These are phyloP conservation scores for Druon quercuslanigerum DNA, from an alignment of 1,140 invertebrate genomes.

Conservation along the genomic window DNA sequence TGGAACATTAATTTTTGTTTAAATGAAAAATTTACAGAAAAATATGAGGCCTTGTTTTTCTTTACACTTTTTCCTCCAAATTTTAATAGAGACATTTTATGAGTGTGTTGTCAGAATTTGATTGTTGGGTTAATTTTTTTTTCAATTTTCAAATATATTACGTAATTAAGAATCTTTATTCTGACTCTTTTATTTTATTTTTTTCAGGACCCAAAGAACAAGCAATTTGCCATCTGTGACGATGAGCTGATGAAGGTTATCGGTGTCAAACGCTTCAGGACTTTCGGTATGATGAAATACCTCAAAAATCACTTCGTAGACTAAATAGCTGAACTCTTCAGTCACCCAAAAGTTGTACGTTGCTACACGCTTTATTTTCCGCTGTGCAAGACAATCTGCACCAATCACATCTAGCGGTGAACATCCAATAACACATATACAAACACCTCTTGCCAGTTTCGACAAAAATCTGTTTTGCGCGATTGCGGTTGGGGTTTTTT, in stretches of 20 bases:
- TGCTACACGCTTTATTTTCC: constrained; percentile 62
- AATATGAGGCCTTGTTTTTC: no score
- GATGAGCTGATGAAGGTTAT: constrained; percentile 92
- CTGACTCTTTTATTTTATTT: constrained; percentile 40
- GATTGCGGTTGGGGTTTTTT: neutral
- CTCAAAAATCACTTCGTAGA: constrained; percentile 92
- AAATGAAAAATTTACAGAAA: no score
- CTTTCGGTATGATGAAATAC: constrained; percentile 97
- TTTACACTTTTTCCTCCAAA: no score
- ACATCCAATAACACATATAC: constrained; percentile 51
- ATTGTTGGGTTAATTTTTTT: neutral
- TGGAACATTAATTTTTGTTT: no score
- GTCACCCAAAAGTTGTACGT: constrained; percentile 63
- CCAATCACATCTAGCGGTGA: constrained; percentile 51
- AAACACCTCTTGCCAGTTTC: constrained; percentile 37
- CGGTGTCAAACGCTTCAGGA: constrained; percentile 91
- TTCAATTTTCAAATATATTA: constrained; percentile 18
- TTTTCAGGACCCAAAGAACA: constrained; percentile 91
- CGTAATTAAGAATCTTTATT: no score
- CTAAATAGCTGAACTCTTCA: constrained; percentile 71
- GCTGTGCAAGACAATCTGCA: constrained; percentile 46
- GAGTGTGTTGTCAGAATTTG: no score
- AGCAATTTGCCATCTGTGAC: constrained; percentile 95
- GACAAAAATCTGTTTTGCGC: constrained; percentile 45
- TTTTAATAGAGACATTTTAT: no score